Evolutionary conservation across 2,797 vertebrate genomes (phyloP).

Genomic region (Peromyscus melanophrys): DNA sequence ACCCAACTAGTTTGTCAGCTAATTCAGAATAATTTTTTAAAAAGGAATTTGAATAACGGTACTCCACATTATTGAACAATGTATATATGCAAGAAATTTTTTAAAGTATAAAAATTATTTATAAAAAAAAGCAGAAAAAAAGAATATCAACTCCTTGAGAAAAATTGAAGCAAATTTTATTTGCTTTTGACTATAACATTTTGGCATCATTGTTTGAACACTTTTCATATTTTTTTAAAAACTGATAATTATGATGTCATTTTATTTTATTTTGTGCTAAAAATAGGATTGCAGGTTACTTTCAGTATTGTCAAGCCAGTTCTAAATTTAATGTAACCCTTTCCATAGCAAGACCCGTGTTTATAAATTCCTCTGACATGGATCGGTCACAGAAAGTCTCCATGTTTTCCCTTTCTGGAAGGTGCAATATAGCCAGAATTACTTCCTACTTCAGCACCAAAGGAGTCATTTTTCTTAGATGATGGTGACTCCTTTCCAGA

Average conservation of each 20-base stretch:
- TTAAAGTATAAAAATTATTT: background rate
- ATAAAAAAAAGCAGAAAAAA: conserved; percentile 15
- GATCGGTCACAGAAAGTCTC: background rate
- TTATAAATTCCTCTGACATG: background rate
- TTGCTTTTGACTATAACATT: background rate
- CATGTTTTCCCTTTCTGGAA: background rate
- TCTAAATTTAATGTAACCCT: background rate
- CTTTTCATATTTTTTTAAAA: conserved; percentile 21
- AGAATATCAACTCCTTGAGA: background rate
- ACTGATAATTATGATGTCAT: background rate
- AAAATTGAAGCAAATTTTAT: background rate
- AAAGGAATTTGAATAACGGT: background rate
- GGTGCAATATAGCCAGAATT: background rate
- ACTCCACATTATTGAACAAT: background rate
- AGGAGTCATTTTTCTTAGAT: conserved; percentile 20
- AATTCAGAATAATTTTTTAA: background rate
- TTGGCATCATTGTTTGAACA: background rate
- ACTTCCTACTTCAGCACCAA: background rate
- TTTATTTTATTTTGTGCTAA: background rate
- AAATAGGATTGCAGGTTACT: background rate
- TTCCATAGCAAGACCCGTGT: background rate
- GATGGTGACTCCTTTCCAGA: background rate
- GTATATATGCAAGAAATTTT: background rate
- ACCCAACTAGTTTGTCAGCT: background rate
- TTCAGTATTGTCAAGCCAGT: background rate